Percentiles rank a stretch among this genome's conserved stretches.
Evolutionary conservation across 2,113 vertebrate genomes (phyloP).

Genomic region (Oenanthe oenanthe): DNA sequence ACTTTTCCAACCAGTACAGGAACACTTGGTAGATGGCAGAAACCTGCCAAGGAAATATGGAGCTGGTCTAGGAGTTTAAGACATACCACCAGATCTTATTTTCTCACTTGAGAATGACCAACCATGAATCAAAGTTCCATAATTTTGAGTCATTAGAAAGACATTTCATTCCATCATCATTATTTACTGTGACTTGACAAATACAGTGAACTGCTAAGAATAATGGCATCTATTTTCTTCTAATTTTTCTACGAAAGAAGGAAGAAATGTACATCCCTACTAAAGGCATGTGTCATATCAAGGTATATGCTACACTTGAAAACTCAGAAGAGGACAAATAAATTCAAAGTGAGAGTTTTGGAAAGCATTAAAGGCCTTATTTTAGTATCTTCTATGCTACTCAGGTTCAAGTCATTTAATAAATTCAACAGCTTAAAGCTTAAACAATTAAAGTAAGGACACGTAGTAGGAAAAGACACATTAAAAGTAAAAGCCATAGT

Average conservation of each 20-base stretch:
- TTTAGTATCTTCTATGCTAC: neutral
- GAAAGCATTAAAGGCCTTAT: neutral
- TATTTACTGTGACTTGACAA: neutral
- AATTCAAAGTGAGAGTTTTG: neutral
- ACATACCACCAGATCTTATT: neutral
- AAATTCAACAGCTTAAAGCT: conserved; percentile 54
- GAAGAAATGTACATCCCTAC: neutral
- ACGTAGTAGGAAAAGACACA: conserved; percentile 5
- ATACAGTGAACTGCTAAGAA: neutral
- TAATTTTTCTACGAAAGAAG: neutral
- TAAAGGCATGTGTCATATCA: neutral
- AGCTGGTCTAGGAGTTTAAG: neutral
- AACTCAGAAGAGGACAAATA: neutral
- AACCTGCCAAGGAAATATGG: neutral
- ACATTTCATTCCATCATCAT: neutral
- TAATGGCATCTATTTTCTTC: neutral
- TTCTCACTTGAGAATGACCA: neutral
- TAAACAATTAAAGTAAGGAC: conserved; percentile 52
- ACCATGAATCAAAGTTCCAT: neutral
- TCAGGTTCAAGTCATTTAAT: conserved; percentile 58
- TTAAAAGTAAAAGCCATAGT: conserved; percentile 66
- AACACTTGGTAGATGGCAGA: neutral
- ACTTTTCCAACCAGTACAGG: neutral
- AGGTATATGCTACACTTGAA: neutral
- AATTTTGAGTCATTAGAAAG: neutral